Conservation (phyloP, 2,113 vertebrate species). For the Noctilio leporinus region DNA sequence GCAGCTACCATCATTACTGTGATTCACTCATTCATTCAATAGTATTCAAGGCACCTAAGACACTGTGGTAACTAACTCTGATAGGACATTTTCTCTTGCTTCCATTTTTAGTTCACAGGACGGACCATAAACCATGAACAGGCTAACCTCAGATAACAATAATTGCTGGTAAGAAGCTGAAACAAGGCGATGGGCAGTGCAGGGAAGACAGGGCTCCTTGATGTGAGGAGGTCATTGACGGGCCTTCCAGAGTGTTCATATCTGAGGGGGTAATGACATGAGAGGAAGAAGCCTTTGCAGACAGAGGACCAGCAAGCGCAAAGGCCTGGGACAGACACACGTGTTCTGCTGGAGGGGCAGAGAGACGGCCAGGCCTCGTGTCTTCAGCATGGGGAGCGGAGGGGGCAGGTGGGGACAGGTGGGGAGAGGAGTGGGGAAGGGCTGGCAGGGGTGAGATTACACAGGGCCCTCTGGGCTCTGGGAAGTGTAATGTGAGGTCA, state of each 20-base stretch:
- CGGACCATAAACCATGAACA: neutral
- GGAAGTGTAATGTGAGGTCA: neutral
- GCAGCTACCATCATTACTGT: neutral
- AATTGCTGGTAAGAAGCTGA: neutral
- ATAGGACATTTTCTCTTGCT: neutral
- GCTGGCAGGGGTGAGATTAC: neutral
- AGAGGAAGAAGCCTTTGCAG: neutral
- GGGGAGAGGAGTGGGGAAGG: too few species aligned
- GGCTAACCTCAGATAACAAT: neutral
- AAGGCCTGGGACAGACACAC: neutral
- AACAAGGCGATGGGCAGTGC: neutral
- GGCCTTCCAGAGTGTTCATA: neutral
- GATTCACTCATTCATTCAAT: neutral
- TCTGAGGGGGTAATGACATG: rapidly evolving
- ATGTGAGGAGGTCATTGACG: neutral
- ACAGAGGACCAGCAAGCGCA: neutral
- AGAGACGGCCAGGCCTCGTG: neutral
- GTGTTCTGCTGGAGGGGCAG: neutral
- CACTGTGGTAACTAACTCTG: neutral
- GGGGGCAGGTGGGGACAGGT: neutral
- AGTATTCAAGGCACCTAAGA: neutral
- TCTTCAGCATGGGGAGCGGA: neutral
- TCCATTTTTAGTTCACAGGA: neutral
- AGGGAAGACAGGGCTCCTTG: neutral
- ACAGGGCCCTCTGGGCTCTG: neutral